phyloP scores from a whole-genome alignment of 2,113 vertebrate species.

The Chloropsis hardwickii region DNA sequence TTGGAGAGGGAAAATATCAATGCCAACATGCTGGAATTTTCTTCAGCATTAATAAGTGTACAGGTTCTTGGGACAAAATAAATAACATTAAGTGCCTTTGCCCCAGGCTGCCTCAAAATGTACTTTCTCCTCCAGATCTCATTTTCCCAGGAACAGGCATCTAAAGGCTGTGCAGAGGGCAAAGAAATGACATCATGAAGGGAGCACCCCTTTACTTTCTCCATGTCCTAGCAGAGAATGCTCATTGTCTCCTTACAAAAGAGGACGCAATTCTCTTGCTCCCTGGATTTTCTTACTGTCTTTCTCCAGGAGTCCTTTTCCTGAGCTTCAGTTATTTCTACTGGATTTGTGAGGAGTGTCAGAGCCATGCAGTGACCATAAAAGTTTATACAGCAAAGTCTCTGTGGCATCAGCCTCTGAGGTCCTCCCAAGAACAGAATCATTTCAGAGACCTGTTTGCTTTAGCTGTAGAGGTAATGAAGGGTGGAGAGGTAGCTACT shows the following conservation, averaged over 20 bases:
- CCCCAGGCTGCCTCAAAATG: background rate
- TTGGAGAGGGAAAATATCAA: background rate
- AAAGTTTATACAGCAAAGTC: background rate
- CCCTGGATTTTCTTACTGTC: background rate
- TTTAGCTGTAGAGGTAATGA: background rate
- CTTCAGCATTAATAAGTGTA: background rate
- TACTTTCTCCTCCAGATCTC: background rate
- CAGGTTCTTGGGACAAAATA: background rate
- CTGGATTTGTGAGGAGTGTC: background rate
- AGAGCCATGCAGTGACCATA: background rate
- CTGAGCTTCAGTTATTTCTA: background rate
- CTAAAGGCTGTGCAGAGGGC: background rate
- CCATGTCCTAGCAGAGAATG: background rate
- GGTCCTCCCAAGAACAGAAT: background rate
- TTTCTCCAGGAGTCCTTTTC: background rate
- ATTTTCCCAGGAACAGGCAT: background rate
- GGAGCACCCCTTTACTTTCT: background rate
- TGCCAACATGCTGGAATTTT: background rate
- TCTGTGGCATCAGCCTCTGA: background rate
- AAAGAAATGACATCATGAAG: background rate
- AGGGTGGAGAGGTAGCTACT: background rate
- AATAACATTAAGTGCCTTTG: background rate
- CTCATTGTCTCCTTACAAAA: background rate
- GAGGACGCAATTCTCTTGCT: background rate
- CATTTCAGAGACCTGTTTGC: background rate